Base-by-base conservation (phyloP, 2,797 vertebrate species). In the Mionectes olivaceus region DNA sequence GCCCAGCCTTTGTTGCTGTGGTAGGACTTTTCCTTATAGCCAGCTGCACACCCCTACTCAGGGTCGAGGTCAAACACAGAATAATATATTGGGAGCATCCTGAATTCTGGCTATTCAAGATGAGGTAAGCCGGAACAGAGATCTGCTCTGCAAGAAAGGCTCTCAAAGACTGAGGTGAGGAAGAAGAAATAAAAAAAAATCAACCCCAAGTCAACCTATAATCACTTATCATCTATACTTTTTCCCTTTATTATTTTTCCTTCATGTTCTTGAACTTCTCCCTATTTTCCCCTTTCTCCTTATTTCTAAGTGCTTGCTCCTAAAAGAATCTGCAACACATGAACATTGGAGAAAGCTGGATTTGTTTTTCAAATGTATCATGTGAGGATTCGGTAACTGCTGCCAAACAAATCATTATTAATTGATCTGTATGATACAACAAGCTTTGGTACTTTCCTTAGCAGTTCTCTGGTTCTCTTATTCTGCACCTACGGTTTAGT, bases 401-500 rank as follows among this genome's bases (percentile, higher is more conserved):
- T 88, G 43, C 37, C 57, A 90, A 95, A 57, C 52, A 84, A 88
- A 83, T 56, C 39, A n/a, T 67, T 93, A 82, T 91, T 96, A 86
- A 91, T 90, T 88, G 70, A 86, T 94, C 64, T 80, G 60, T 64
- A 87, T 4, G 2, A 77, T 67, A 67, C 69, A 68, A 76, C 59
- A 84, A 44, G 87, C 32, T 87, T 86, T 79, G n/a, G 13, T 83
- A 77, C 77, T 81, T 85, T 86, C 57, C 41, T 94, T 82, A 68
- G 59, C 75, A 71, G 67, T 57, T 93, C 64, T 85, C 88, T 78
- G 83, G 56, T 76, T 89, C 81, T 93, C 60, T 84, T 92, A 55
- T 88, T 94, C 91, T 84, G 85, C 93, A 94, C 93, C 92, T 93
- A 94, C 80, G 39, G 70, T 87, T 96, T 39, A 39, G 80, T 95